Base-by-base conservation (phyloP, 2,113 vertebrate genomes). In the Podilymbus podiceps region DNA sequence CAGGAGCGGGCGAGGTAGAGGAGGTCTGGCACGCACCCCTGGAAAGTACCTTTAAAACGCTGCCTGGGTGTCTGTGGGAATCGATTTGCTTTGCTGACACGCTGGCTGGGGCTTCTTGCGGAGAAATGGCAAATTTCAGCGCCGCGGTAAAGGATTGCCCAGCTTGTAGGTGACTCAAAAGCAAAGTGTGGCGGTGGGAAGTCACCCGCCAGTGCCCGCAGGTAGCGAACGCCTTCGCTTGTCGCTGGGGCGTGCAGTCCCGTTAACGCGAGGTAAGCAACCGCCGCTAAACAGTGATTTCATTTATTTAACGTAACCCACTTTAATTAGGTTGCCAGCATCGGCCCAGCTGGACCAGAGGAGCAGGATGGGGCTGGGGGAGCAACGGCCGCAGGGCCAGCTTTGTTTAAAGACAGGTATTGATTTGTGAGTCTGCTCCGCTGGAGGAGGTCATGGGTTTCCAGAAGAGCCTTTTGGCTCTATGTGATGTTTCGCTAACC, bases 11-110 rank as follows among this genome's bases (percentile, higher is more conserved):
- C 6, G 4, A 5, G 2, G 0, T 3, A 2, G 1, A 1, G 10
- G 18, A 44, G 42, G 11, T 23, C 53, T 40, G 42, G 4, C 10
- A 9, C 5, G 0, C 1, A 12, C 12, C 46, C 11, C 23, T 2
- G 0, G 2, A 25, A 8, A 27, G 21, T 0, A 0, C 0, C 23
- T 44, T 21, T 8, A 27, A 44, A 47, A 9, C 6, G 1, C 4
- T 64, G 3, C 11, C 20, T 3, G 0, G 3, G n/a, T 38, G 42
- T 21, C n/a, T 14, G 52, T 50, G 12, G 12, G 2, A 13, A 5
- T 15, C 11, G 24, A 2, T 23, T 3, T 4, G 14, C 15, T 74
- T 22, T 27, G 21, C 49, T 56, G 17, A 35, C 24, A 21, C 0
- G 19, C 49, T 24, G 42, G 17, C 50, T 18, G 42, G 22, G 69